phyloP scores from a whole-genome alignment of 2,888 invertebrate species.

The Geophilus truncorum region DNA sequence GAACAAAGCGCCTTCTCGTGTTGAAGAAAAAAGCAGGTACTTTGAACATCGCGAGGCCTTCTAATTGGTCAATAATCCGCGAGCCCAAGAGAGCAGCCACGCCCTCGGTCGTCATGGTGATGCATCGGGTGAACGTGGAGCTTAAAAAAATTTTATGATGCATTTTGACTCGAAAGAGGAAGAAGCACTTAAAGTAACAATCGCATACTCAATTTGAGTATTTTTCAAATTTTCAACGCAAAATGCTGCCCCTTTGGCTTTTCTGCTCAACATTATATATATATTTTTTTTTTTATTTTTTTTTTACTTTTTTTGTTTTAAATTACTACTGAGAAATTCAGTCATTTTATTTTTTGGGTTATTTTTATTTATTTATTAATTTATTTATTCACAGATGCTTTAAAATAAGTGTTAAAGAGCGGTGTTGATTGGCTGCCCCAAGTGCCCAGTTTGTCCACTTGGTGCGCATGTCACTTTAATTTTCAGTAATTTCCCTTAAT shows the following conservation, averaged over 20 bases:
- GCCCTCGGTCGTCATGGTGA: background rate
- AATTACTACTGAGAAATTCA: too few species aligned
- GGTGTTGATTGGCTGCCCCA: background rate
- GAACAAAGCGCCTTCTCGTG: background rate
- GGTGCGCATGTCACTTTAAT: slow-evolving; percentile 27
- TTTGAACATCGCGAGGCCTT: background rate
- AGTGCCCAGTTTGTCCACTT: slow-evolving; percentile 4
- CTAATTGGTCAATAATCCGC: background rate
- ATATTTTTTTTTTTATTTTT: too few species aligned
- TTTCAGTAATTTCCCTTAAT: slow-evolving; percentile 31
- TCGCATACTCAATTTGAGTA: background rate
- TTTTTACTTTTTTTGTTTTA: too few species aligned
- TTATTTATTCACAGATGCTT: too few species aligned
- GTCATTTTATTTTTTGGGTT: background rate
- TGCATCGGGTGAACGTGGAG: background rate
- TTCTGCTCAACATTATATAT: background rate
- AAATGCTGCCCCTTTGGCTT: background rate
- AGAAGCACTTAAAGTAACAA: background rate
- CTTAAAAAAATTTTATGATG: background rate
- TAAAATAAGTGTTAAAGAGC: background rate
- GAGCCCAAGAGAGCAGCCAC: background rate
- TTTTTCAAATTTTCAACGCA: background rate
- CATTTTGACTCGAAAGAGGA: background rate
- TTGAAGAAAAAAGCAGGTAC: background rate
- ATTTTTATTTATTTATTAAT: too few species aligned